These are phyloP conservation scores for Escarpia spicata DNA, from an alignment of 2,888 invertebrate species.

Conservation along the genomic window DNA sequence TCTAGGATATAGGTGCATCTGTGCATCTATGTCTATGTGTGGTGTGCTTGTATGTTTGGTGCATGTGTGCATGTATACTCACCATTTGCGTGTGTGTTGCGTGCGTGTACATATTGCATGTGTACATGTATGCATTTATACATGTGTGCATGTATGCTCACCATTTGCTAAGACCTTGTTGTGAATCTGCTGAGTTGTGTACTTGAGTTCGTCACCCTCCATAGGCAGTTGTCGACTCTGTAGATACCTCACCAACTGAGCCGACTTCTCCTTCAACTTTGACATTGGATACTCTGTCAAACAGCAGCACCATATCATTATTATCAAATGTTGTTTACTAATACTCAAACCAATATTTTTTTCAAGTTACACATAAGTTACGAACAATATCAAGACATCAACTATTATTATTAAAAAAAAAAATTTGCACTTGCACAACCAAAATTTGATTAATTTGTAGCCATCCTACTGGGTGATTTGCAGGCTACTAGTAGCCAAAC, in stretches of 20 bases:
- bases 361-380: neutral
- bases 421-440: too few species aligned
- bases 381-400: neutral
- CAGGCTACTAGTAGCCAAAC: too few species aligned
- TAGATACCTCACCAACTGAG: conserved; percentile 21
- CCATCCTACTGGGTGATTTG: too few species aligned
- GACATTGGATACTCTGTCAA: conserved; percentile 29
- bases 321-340: neutral
- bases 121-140: neutral
- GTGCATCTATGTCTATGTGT: too few species aligned
- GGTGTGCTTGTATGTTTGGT: neutral
- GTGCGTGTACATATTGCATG: too few species aligned
- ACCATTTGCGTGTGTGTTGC: too few species aligned
- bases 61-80: neutral
- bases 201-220: conserved; percentile 23
- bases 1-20: too few species aligned
- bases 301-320: neutral
- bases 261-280: conserved; percentile 19
- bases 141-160: neutral
- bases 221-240: conserved; percentile 26
- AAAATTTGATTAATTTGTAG: too few species aligned
- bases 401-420: too few species aligned
- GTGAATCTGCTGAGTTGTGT: conserved; percentile 17
- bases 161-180: neutral
- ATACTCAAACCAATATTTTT: neutral